phyloP scores from a whole-genome alignment of 1,140 invertebrate genomes.

The Cydia pomonella region DNA sequence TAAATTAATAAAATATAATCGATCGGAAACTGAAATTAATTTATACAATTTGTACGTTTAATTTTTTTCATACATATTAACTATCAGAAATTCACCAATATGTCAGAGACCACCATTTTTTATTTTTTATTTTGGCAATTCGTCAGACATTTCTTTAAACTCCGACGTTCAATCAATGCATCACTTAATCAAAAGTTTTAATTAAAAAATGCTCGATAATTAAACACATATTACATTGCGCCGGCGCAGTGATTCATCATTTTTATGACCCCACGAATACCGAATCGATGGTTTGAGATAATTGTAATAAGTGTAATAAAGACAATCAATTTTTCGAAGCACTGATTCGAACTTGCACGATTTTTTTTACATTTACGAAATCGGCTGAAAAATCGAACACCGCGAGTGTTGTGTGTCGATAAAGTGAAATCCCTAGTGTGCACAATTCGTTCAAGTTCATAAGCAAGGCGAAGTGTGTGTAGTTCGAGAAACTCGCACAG shows the following conservation, averaged over 20 bases:
- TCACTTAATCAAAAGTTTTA: conserved; percentile 25
- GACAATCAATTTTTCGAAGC: background rate
- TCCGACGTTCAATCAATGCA: conserved; percentile 21
- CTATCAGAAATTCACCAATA: background rate
- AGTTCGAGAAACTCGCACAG: too few relatives aligned
- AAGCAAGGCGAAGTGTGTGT: too few relatives aligned
- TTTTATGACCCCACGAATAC: conserved; percentile 16
- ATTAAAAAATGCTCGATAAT: conserved; percentile 25
- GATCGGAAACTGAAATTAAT: background rate
- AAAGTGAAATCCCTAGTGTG: too few relatives aligned
- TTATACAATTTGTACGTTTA: too few relatives aligned
- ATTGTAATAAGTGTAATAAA: background rate
- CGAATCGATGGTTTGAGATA: conserved; percentile 22
- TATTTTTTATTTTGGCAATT: conserved; percentile 4
- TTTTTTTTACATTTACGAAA: too few relatives aligned
- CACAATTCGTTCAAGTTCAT: too few relatives aligned
- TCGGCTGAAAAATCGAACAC: too few relatives aligned
- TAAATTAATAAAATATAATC: conserved; percentile 10
- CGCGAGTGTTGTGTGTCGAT: too few relatives aligned
- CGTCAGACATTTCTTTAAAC: background rate
- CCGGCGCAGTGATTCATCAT: background rate
- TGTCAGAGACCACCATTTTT: background rate
- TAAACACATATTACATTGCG: conserved; percentile 20
- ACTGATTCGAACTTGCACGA: too few relatives aligned
- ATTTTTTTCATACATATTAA: background rate